Base-by-base conservation (phyloP, 1,140 invertebrate genomes). In the Drosophila azteca region DNA sequence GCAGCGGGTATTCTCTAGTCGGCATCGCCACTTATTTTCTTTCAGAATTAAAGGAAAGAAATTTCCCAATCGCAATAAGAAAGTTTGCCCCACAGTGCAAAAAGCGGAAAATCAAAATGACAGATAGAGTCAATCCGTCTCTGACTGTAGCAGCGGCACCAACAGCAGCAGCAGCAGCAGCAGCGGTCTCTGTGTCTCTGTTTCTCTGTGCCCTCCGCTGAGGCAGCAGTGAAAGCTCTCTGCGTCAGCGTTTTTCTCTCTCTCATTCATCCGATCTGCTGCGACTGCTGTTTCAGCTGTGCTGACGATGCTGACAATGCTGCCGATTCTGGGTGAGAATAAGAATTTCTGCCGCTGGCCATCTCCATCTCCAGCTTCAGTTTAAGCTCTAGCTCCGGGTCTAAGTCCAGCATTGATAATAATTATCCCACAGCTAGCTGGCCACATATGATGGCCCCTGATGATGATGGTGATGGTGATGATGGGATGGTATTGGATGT, bases 61-160 rank as follows among this genome's bases (percentile, higher is more conserved):
- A 39, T 13, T 39, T 13, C 35, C 35, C 3, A 39, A 39, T 13
- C 35, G 11, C 3, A 39, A 39, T 39, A 13, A 39, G 35, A 39
- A 39, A 39, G 35, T 11, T 71, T 45, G 55, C 11, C 43, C 74
- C 79, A 82, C 48, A 58, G 79, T 82, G 66, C 55, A 68, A 72
- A 79, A 70, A 60, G 69, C 64, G 64, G 79, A 82, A 79, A 82
- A 82, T 79, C 79, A 83, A 83, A 83, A 79, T 83, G 79, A 82
- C 79, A 82, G 79, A 79, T 78, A 13, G 35, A 81, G 67, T 82
- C 53, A 53, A 62, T 73, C 53, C 49, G 43, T 39, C 43, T 69
- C 41, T 52, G 41, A 63, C 43, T 55, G 35, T 41, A 20, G 52
- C 35, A 41, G 35, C 35, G 57, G 70, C 57, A 60, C 60, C 63